Base-by-base conservation (phyloP, 2,113 vertebrate species). In the Ochotona princeps region DNA sequence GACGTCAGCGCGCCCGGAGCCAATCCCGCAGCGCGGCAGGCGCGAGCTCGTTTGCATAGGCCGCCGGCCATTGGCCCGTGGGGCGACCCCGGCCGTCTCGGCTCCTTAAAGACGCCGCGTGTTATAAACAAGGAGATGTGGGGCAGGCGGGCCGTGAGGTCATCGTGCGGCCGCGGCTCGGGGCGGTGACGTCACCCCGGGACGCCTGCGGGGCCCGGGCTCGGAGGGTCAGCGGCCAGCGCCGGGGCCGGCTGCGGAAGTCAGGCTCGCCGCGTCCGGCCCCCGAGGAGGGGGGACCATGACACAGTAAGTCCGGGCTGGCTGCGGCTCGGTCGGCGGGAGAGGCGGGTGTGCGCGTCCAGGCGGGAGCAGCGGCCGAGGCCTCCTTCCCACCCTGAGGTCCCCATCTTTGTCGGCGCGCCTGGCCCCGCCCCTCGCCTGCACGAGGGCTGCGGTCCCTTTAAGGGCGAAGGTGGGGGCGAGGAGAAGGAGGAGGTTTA, bases 101-200 rank as follows among this genome's bases (percentile, higher is more conserved):
- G 38, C 28, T 38, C 91, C 89, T 97, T 97, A 97, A 97, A 97
- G 96, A 70, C 32, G 44, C 94, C 81, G 95, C 54, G n/a, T 79
- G 70, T 51, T 91, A 93, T 94, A 90, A 89, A 96, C 94, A 88
- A 63, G 80, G 44, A 65, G 74, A 38, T 54, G 75, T 38, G 15
- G 57, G 49, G 82, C 12, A 51, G 76, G 38, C 21, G 67, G 65
- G 79, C 65, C 92, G 79, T 97, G 96, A 97, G 86, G 96, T 97
- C 97, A 97, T 73, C 79, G 73, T 32, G 57, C 87, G 9, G 51
- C 89, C 35, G 96, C 67, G 78, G 78, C 78, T 92, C 44, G 83
- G 35, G 74, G 73, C 13, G 88, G 60, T 97, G 95, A 97, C 94
- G 96, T 97, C 97, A 97, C 91, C 95, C 94, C 82, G 51, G 89